phyloP scores from a whole-genome alignment of 2,113 vertebrate species.

The Tychaedon coryphoeus region DNA sequence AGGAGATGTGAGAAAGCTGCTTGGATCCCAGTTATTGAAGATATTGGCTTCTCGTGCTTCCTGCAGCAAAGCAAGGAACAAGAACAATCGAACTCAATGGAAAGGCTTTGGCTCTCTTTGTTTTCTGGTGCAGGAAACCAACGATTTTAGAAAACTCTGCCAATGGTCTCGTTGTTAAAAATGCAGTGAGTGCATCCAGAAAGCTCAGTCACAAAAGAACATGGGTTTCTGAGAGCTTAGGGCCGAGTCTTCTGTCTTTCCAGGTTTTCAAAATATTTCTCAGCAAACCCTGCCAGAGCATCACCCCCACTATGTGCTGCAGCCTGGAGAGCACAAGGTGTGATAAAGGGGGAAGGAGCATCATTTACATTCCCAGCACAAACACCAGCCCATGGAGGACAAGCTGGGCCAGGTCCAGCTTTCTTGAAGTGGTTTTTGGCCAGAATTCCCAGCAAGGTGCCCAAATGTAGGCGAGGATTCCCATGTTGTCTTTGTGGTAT shows the following conservation, averaged over 20 bases:
- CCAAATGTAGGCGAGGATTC: not conserved
- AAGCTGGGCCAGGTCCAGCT: not conserved
- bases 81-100: not conserved
- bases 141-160: not conserved
- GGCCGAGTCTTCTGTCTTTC: not conserved
- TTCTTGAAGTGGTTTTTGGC: not conserved
- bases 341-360: not conserved
- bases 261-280: constrained; percentile 33
- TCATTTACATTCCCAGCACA: not conserved
- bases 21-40: not conserved
- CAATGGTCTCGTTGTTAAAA: constrained; percentile 8
- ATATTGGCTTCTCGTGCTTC: not conserved
- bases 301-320: not conserved
- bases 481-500: not conserved
- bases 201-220: not conserved
- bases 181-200: not conserved
- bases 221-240: not conserved
- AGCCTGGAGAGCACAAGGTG: not conserved
- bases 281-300: not conserved
- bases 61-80: not conserved
- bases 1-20: not conserved
- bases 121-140: constrained; percentile 28
- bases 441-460: not conserved
- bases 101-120: constrained; percentile 8
- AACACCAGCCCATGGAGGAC: not conserved